Evolutionary conservation across 2,113 vertebrate genomes (phyloP).

Genomic region (Pogona vitticeps): DNA sequence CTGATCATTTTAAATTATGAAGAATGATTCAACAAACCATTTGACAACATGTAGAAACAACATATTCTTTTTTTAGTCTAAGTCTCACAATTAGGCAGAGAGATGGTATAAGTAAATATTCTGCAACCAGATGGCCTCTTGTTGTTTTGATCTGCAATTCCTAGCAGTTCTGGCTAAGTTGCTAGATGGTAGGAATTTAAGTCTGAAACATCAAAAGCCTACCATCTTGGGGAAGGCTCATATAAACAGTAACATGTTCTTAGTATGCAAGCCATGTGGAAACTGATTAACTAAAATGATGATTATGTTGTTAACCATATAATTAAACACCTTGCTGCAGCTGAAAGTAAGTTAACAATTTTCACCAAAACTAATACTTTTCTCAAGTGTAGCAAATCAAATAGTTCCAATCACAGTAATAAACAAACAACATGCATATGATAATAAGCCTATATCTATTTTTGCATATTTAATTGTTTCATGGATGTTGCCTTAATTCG

Average conservation of each 20-base stretch:
- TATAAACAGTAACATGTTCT: slow-evolving; percentile 2
- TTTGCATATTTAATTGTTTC: slow-evolving; percentile 4
- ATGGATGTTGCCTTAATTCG: not conserved
- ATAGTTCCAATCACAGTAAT: not conserved
- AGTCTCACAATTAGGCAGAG: not conserved
- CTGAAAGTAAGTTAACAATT: not conserved
- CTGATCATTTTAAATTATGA: not conserved
- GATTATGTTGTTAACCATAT: not conserved
- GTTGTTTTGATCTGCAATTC: too few relatives aligned
- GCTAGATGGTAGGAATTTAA: too few relatives aligned
- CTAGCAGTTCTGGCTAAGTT: too few relatives aligned
- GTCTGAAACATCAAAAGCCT: too few relatives aligned
- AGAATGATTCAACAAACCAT: not conserved
- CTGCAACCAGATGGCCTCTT: too few relatives aligned
- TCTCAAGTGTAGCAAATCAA: not conserved
- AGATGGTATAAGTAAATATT: not conserved
- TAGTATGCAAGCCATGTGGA: not conserved
- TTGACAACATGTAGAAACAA: not conserved
- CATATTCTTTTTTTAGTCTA: not conserved
- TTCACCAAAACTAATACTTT: not conserved
- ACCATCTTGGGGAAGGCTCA: not conserved
- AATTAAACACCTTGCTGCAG: not conserved
- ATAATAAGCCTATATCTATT: slow-evolving; percentile 8
- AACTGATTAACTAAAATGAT: slow-evolving; percentile 7
- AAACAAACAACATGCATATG: not conserved